phyloP scores from a whole-genome alignment of 2,113 vertebrate genomes.

The Bufo bufo region DNA sequence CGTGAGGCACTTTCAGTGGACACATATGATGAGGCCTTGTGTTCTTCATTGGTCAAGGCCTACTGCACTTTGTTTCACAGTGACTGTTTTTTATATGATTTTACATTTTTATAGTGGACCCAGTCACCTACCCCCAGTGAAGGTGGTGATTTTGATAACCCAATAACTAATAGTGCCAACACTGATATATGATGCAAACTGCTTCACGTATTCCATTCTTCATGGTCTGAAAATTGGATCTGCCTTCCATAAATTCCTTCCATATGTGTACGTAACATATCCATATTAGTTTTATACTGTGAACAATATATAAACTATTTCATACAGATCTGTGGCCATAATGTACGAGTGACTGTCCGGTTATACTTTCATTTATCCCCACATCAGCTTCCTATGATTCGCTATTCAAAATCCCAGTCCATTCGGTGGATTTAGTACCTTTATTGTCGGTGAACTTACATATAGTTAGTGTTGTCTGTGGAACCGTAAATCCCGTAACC shows the following conservation, averaged over 20 bases:
- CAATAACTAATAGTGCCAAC: neutral
- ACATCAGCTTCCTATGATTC: neutral
- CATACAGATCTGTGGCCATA: neutral
- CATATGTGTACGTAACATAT: neutral
- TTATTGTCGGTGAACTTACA: neutral
- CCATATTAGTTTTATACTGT: slow-evolving; percentile 18
- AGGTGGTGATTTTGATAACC: neutral
- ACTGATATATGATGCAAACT: neutral
- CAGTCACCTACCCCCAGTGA: neutral
- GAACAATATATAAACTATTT: neutral
- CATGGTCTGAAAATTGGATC: neutral
- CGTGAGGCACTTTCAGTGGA: neutral
- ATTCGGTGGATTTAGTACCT: neutral
- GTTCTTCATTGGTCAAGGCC: neutral
- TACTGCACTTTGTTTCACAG: slow-evolving; percentile 6
- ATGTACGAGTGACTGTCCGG: neutral
- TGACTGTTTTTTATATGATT: neutral
- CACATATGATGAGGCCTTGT: neutral
- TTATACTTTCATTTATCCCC: neutral
- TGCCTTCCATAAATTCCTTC: neutral
- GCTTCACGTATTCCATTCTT: neutral
- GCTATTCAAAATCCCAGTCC: neutral
- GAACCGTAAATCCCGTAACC: neutral
- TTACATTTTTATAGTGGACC: neutral
- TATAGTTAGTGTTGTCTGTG: slow-evolving; percentile 6